These are phyloP conservation scores for Brachyhypopomus occidentalis DNA, from an alignment of 2,113 vertebrate genomes.

Conservation along the genomic window DNA sequence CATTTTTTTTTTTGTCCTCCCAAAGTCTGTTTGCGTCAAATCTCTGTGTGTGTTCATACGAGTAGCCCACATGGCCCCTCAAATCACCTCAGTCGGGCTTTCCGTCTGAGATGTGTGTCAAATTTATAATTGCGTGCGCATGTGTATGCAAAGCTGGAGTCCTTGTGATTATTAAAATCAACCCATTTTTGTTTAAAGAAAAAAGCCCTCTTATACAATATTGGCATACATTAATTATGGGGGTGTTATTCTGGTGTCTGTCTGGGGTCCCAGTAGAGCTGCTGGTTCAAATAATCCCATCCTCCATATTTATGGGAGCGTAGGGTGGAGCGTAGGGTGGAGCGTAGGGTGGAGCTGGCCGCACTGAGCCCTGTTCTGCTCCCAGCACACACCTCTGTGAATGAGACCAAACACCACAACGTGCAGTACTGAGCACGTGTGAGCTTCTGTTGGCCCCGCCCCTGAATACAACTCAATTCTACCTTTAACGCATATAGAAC, in stretches of 20 bases:
- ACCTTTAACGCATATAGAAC: slow-evolving; percentile 50
- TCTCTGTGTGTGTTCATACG: background rate
- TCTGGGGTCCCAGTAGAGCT: slow-evolving; percentile 57
- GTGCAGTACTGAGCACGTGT: no score
- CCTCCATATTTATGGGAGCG: slow-evolving; percentile 52
- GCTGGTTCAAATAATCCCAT: slow-evolving; percentile 57
- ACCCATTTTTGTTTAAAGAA: slow-evolving; percentile 12
- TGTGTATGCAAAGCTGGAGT: slow-evolving; percentile 16
- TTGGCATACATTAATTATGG: slow-evolving; percentile 62
- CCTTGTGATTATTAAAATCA: slow-evolving; percentile 49
- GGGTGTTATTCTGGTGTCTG: slow-evolving; percentile 56
- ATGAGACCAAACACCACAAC: no score
- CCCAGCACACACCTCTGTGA: no score
- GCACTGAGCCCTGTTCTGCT: no score
- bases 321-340: no score
- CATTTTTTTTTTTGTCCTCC: slow-evolving; percentile 69
- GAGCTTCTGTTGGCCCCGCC: no score
- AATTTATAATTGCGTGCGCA: slow-evolving; percentile 17
- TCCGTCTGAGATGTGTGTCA: background rate
- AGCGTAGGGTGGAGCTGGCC: no score
- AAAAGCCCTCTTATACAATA: slow-evolving; percentile 54
- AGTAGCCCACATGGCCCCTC: background rate
- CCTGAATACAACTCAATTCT: slow-evolving; percentile 27
- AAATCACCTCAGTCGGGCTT: background rate
- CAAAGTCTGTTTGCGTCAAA: slow-evolving; percentile 41